Base-by-base conservation (phyloP, 1,140 invertebrate species). In the Leptinotarsa texana region DNA sequence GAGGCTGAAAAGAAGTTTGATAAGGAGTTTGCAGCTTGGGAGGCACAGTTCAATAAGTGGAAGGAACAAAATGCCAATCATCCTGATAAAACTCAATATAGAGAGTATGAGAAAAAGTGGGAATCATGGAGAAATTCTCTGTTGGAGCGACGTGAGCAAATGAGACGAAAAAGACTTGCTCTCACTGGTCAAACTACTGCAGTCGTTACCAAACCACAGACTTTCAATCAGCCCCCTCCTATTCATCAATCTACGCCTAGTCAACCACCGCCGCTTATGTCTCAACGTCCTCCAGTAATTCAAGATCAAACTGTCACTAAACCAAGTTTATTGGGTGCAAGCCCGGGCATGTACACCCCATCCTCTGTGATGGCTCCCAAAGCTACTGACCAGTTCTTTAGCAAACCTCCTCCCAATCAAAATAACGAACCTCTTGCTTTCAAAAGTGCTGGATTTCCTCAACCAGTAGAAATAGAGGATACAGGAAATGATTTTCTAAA, bases 21-120 rank as follows among this genome's bases (percentile, higher is more conserved):
- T 82, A 90, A 90, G 72, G 90, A 95, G 81, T 95, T 96, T 82
- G 89, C 91, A 82, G 91, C 93, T 80, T 96, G 94, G 94, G 94
- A 96, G 85, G 89, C 92, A 76, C 91, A 95, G 80, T 95, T 95
- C 82, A 91, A 93, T 78, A 92, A 92, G 78, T 96, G 94, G 94
- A 94, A 93, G 83, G 88, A 90, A 74, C 92, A 94, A 81, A 95
- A 95, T 87, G 90, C 90, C 22, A 93, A 93, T 84, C 94, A 96
- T 88, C 94, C 94, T 17, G 93, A 95, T 82, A 94, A 93, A 85
- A 90, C 91, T 85, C 93, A 94, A 77, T 95, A 95, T 82, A 88
- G 89, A 57, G 91, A 94, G 76, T 95, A 95, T 85, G 93, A 95
- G 86, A 89, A 92, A 48, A 94, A 93, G 81, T 95, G 94, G 90